phyloP scores from a whole-genome alignment of 2,113 vertebrate species.

The Sinocyclocheilus maitianheensis region DNA sequence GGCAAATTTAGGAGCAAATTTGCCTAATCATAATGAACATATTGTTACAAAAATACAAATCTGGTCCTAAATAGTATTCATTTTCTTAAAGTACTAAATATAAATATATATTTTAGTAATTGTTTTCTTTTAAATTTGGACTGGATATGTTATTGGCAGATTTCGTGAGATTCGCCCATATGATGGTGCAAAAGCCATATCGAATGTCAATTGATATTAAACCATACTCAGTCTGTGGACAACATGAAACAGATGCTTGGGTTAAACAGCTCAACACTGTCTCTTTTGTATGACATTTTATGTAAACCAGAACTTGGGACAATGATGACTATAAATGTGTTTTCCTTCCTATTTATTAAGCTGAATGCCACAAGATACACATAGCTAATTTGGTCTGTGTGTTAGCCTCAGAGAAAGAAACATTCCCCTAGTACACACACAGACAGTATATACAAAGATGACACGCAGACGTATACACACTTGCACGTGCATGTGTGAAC shows the following conservation, averaged over 20 bases:
- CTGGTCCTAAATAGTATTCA: not conserved
- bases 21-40: not conserved
- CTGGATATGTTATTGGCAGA: not conserved
- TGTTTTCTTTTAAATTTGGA: not conserved
- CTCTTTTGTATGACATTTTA: slow-evolving; percentile 27
- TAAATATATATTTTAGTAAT: not conserved
- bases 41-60: not conserved
- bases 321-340: slow-evolving; percentile 32
- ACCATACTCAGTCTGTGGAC: slow-evolving; percentile 20
- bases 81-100: too few species aligned
- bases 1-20: not conserved
- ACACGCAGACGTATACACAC: not conserved
- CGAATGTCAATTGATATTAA: slow-evolving; percentile 16
- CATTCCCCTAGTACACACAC: not conserved
- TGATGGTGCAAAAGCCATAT: not conserved
- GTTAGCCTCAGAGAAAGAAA: slow-evolving; percentile 22
- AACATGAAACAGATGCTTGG: slow-evolving; percentile 35
- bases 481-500: not conserved
- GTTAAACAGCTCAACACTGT: slow-evolving; percentile 19
- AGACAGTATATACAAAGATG: slow-evolving; percentile 26
- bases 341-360: slow-evolving; percentile 28
- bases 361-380: slow-evolving; percentile 35
- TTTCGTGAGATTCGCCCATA: slow-evolving; percentile 15
- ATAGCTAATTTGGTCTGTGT: slow-evolving; percentile 10
- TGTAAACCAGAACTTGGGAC: slow-evolving; percentile 18